A percentile compares a stretch with the other conserved stretches of the same genome.
phyloP scores from a whole-genome alignment of 2,888 invertebrate genomes.

The Monopis laevigella region DNA sequence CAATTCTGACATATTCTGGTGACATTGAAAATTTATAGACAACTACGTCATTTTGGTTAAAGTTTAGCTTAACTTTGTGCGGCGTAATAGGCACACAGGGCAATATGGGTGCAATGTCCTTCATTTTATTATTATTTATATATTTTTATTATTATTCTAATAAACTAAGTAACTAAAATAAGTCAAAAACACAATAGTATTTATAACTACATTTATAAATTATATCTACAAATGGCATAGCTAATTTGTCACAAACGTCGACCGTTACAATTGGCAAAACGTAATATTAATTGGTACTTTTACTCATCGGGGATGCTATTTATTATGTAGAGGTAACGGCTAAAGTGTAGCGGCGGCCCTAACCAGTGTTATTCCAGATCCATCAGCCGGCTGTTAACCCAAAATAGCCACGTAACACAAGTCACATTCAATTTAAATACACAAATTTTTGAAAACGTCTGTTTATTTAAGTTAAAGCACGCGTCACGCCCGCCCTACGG shows the following conservation, averaged over 20 bases:
- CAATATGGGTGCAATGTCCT: no score
- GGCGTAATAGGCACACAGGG: no score
- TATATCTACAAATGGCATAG: constrained; percentile 52
- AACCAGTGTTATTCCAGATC: constrained; percentile 33
- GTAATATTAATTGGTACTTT: constrained; percentile 8
- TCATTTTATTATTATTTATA: no score
- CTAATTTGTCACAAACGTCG: constrained; percentile 40
- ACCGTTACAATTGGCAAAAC: not conserved
- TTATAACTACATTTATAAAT: no score
- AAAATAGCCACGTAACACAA: constrained; percentile 61
- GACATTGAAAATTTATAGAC: no score
- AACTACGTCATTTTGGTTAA: no score
- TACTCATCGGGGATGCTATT: constrained; percentile 2
- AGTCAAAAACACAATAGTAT: no score
- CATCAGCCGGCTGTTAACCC: constrained; percentile 56
- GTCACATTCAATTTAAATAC: constrained; percentile 65
- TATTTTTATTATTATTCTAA: no score
- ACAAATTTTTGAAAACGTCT: constrained; percentile 64
- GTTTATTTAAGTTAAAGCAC: constrained; percentile 62
- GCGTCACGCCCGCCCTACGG: constrained; percentile 22
- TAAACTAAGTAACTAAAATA: no score
- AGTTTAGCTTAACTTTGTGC: no score
- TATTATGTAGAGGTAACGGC: constrained; percentile 5
- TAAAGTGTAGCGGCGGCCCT: constrained; percentile 4
- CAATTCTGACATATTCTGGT: no score